Base-by-base conservation (phyloP, 2,888 invertebrate genomes). In the Lottia scabra region DNA sequence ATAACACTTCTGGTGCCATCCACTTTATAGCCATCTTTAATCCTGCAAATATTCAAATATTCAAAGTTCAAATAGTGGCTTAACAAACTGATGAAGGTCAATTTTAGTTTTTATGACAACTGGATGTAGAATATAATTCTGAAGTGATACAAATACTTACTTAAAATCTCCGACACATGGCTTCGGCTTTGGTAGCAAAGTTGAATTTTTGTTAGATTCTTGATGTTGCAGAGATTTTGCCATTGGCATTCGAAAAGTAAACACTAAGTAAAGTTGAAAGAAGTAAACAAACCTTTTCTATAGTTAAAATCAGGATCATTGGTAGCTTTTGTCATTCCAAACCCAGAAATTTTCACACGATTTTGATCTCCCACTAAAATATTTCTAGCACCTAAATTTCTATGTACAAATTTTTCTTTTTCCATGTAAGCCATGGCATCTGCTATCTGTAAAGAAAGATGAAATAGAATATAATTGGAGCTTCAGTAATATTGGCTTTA, bases 361-460 rank as follows among this genome's bases (percentile, higher is more conserved):
- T 88, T 86, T 72, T 88, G 82, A 26, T 87, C 85, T 44, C 87
- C 89, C 8, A 89, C 89, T 46, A 89, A 78, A 63, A 89, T 87
- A 75, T 89, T 89, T 19, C 85, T 73, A 0, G 89, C 88, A 73
- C 89, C 82, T 74, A 84, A 80, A 76, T 89, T 89, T 70, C 89
- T 80, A 72, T 89, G 89, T 43, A 89, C 84, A 78, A 86, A 89
- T 70, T 87, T 87, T 74, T 88, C 87, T 46, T 85, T 86, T 76
- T 89, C 89, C 83, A 89, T 85, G 77, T 89, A 89, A 0, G 87
- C 84, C 86, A 89, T 87, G 2, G 88, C 89, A 78, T 88, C 87
- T 30, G 88, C 87, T 76, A 89, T 85, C 89, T 89, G 78, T 23
- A 68, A 74, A 19, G 6, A 63, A n/a, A 63, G 63, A 62, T 46